A percentile compares a stretch with the other conserved stretches of the same genome.
Evolutionary conservation across 2,888 invertebrate genomes (phyloP).

Genomic region (Drosophila gaucha): DNA sequence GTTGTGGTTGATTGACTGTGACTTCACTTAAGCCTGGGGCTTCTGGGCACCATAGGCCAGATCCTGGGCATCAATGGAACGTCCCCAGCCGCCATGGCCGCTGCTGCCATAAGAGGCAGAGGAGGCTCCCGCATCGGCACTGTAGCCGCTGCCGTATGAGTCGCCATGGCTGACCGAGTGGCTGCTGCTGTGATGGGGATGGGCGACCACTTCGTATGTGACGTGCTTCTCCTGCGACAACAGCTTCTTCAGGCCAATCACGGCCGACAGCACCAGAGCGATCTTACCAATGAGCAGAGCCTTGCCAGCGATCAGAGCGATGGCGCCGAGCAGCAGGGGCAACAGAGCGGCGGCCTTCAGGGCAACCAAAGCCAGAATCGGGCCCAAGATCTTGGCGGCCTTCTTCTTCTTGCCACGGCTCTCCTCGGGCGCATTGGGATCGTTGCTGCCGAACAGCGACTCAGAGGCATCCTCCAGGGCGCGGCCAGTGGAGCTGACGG

Average conservation of each 20-base stretch:
- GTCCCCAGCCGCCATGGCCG: constrained; percentile 90
- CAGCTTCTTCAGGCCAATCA: constrained; percentile 93
- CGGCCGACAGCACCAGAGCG: constrained; percentile 92
- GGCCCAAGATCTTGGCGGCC: constrained; percentile 91
- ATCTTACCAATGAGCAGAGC: constrained; percentile 93
- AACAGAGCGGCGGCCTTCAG: constrained; percentile 92
- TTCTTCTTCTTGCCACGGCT: constrained; percentile 94
- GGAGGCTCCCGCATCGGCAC: constrained; percentile 86
- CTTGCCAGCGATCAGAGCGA: constrained; percentile 94
- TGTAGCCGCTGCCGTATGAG: constrained; percentile 86
- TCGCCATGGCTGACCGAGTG: constrained; percentile 89
- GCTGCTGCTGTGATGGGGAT: constrained; percentile 91
- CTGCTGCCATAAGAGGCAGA: constrained; percentile 88
- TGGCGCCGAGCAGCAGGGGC: constrained; percentile 91
- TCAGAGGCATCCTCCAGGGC: constrained; percentile 91
- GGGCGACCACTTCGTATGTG: constrained; percentile 94
- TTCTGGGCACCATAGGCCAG: constrained; percentile 92
- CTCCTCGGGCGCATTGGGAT: constrained; percentile 86
- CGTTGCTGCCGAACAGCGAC: constrained; percentile 87
- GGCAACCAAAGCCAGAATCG: constrained; percentile 90
- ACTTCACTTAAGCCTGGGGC: constrained; percentile 84
- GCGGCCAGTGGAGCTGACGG: constrained; percentile 91
- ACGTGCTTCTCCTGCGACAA: constrained; percentile 93
- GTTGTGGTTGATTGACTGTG: constrained; percentile 38
- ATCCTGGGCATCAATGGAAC: constrained; percentile 90